phyloP scores from a whole-genome alignment of 1,140 invertebrate species.

The Drosophila pseudoananassae region DNA sequence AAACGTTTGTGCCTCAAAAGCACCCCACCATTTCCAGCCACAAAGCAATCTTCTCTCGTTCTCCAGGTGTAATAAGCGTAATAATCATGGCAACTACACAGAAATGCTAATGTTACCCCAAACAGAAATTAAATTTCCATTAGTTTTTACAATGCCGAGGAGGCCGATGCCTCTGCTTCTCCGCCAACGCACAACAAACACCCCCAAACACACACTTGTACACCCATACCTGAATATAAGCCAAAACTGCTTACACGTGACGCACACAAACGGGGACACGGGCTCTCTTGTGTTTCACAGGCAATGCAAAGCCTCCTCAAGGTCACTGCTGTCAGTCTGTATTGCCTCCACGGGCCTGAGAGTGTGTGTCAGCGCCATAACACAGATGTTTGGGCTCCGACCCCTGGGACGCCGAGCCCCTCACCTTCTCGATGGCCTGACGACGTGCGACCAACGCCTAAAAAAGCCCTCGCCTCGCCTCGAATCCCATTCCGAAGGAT shows the following conservation, averaged over 20 bases:
- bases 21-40: neutral
- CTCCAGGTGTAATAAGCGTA: slow-evolving; percentile 28
- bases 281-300: slow-evolving; percentile 44
- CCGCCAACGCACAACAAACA: neutral
- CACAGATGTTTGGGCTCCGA: slow-evolving; percentile 64
- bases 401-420: neutral
- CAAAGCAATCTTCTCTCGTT: neutral
- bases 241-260: slow-evolving; percentile 46
- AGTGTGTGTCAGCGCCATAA: slow-evolving; percentile 36
- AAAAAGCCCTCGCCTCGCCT: slow-evolving; percentile 31
- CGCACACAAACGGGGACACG: slow-evolving; percentile 18
- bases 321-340: slow-evolving; percentile 69
- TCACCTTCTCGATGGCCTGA: slow-evolving; percentile 4
- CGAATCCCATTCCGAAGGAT: slow-evolving; percentile 1
- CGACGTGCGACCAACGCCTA: slow-evolving; percentile 49
- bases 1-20: neutral
- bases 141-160: slow-evolving; percentile 51
- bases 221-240: slow-evolving; percentile 11
- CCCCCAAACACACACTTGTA: slow-evolving; percentile 14
- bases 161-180: slow-evolving; percentile 17
- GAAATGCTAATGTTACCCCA: slow-evolving; percentile 37
- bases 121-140: slow-evolving; percentile 58
- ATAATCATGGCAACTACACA: slow-evolving; percentile 34
- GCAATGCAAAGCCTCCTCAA: slow-evolving; percentile 63
- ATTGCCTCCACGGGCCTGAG: slow-evolving; percentile 35